Evolutionary conservation across 2,797 vertebrate genomes (phyloP), one percentile per base, ranked within the genome.

Genomic region (Gadopsis marmoratus): DNA sequence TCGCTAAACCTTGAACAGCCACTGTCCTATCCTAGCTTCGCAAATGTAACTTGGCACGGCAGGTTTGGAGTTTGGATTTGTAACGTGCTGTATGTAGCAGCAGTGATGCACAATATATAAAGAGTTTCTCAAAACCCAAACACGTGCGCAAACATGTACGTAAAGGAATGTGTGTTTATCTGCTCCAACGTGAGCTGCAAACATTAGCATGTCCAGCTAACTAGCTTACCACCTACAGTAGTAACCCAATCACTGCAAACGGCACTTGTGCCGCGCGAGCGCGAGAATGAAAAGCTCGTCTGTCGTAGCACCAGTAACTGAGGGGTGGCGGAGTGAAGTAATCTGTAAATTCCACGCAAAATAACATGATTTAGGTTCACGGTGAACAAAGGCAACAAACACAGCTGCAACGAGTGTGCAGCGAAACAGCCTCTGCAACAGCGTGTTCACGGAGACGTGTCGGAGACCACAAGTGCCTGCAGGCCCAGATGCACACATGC

Each of bases 401-500:
- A 55, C 59, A 65, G 71, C 71, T 76, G 72, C 50, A 74, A 68
- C 71, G 61, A 69, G 56, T 74, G 43, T 81, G 78, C n/a, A 65
- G 16, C 43, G 71, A 68, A 83, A 66, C 59, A 54, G 51, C 43
- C 19, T 35, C 53, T 62, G 31, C 55, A 61, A 50, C 56, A 35
- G 23, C 58, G 16, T 58, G 21, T 68, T 67, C 51, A 62, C 43
- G 43, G 31, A 68, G 58, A 51, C 50, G 13, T 78, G 71, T 55
- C 31, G 48, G 13, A 76, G 50, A 72, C 31, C 23, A 50, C 79
- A 81, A 75, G 73, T 50, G 76, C 74, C 87, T 74, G 54, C 79
- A 83, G 80, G 71, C 70, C 61, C 17, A n/a, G 19, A 50, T 35
- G 39, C 61, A 41, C 66, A 43, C n/a, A 56, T 80, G 60, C 67